A percentile compares a stretch with the other conserved stretches of the same genome.
phyloP scores from a whole-genome alignment of 2,888 invertebrate genomes.

The Euplagia quadripunctaria region DNA sequence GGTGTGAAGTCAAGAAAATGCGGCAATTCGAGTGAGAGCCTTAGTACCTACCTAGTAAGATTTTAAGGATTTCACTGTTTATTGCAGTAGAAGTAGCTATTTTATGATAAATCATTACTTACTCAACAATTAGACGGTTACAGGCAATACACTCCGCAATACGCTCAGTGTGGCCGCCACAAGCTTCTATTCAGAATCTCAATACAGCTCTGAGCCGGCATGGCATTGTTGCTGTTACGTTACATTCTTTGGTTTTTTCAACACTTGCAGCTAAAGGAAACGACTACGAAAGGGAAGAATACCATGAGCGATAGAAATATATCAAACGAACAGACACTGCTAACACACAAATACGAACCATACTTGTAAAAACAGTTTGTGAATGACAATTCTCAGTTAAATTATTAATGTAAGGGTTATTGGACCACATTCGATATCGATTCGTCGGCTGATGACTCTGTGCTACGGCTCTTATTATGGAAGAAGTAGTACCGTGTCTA shows the following conservation, averaged over 20 bases:
- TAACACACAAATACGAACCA: conserved; percentile 32
- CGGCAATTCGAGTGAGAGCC: too few relatives aligned
- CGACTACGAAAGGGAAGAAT: conserved; percentile 41
- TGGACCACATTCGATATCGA: background rate
- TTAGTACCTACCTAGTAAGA: too few relatives aligned
- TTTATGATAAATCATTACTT: background rate
- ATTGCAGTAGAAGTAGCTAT: background rate
- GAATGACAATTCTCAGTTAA: background rate
- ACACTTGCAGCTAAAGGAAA: conserved; percentile 39
- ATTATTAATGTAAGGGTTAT: background rate
- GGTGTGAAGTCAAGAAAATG: too few relatives aligned
- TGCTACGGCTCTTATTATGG: too few relatives aligned
- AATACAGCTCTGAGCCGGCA: conserved; percentile 10
- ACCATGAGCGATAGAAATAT: conserved; percentile 47
- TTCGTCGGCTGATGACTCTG: background rate
- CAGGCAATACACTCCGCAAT: conserved; percentile 31
- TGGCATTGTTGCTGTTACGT: background rate
- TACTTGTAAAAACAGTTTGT: conserved; percentile 22
- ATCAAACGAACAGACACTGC: conserved; percentile 43
- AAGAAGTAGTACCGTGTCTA: too few relatives aligned
- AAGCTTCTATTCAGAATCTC: conserved; percentile 32
- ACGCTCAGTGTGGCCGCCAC: conserved; percentile 28
- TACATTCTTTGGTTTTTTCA: background rate
- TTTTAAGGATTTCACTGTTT: too few relatives aligned
- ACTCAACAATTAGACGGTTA: conserved; percentile 11